These are phyloP conservation scores for Drosophila pseudoananassae DNA, from an alignment of 1,140 invertebrate genomes.

Conservation along the genomic window DNA sequence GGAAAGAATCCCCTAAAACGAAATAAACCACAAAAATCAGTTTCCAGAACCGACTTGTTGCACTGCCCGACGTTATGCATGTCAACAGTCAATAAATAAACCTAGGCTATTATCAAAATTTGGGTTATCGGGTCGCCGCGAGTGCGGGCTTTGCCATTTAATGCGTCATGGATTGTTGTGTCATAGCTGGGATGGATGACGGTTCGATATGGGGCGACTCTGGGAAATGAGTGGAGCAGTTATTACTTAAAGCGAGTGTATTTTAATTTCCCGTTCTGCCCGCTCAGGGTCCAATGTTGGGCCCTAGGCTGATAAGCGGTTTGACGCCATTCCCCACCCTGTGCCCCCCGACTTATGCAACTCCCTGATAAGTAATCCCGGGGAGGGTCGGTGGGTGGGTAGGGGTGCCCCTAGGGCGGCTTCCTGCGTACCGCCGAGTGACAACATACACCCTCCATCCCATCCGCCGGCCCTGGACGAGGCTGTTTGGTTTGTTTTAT, in stretches of 20 bases:
- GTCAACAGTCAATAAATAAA: conserved; percentile 10
- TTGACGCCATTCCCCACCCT: conserved; percentile 29
- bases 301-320: conserved; percentile 45
- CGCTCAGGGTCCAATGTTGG: conserved; percentile 20
- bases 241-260: conserved; percentile 11
- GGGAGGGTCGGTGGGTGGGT: conserved; percentile 2
- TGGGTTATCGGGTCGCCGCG: conserved; percentile 61
- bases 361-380: conserved; percentile 30
- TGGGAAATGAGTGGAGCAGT: conserved; percentile 2
- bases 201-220: not conserved
- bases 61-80: not conserved
- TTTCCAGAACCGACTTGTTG: not conserved
- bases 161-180: conserved; percentile 37
- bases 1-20: not conserved
- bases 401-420: conserved; percentile 4
- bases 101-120: conserved; percentile 22
- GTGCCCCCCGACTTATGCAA: conserved; percentile 31
- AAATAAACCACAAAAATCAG: not conserved
- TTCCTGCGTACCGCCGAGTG: conserved; percentile 28
- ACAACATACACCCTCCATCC: conserved; percentile 7
- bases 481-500: conserved; percentile 63
- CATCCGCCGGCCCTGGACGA: not conserved
- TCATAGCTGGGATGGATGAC: not conserved
- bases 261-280: conserved; percentile 19
- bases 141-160: conserved; percentile 24